Evolutionary conservation across 2,888 invertebrate genomes (phyloP), one percentile per base, ranked within the genome.

Genomic region (Neoitamus cyanurus): DNA sequence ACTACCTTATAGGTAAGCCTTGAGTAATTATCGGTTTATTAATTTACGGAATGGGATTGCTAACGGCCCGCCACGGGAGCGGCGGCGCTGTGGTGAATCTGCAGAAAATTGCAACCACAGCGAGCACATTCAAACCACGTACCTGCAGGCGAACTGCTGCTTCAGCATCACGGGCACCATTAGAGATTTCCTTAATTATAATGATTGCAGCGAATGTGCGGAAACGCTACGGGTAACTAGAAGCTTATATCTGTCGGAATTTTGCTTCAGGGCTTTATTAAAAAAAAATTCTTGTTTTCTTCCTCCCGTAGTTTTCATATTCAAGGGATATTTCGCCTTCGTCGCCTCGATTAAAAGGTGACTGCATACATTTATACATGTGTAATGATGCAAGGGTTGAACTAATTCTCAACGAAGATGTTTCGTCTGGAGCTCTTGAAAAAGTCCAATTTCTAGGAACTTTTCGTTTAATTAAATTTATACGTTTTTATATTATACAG

Each of bases 11-110:
- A 37, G 42, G 37, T 36, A 75, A 15, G n/a, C 75, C 20, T 11
- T 9, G 20, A 75, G 75, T 42, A 36, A 75, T 75, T 75, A 75
- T 75, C 75, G 28, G 75, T 75, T 75, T 75, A 75, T 75, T 75
- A 75, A 75, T 75, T 75, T 75, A 75, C 75, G 37, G 42, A 75
- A 75, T 75, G 13, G 25, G 28, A 28, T n/a, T 42, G 42, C n/a
- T 15, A n/a, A 4, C 42, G 13, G 13, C 42, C n/a, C n/a, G 5
- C 13, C 31, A 4, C 31, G n/a, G 42, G n/a, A n/a, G n/a, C n/a
- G n/a, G 5, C 42, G 42, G 0, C 1, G 15, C 15, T n/a, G 42
- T 4, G 42, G 42, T n/a, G 42, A 42, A 42, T 42, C n/a, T 42
- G 42, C 42, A 42, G 42, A 42, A 42, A 42, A 42, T 15, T 42